Evolutionary conservation across 1,140 invertebrate genomes (phyloP), one percentile per base, ranked within the genome.

Genomic region (Polypedilum vanderplanki): DNA sequence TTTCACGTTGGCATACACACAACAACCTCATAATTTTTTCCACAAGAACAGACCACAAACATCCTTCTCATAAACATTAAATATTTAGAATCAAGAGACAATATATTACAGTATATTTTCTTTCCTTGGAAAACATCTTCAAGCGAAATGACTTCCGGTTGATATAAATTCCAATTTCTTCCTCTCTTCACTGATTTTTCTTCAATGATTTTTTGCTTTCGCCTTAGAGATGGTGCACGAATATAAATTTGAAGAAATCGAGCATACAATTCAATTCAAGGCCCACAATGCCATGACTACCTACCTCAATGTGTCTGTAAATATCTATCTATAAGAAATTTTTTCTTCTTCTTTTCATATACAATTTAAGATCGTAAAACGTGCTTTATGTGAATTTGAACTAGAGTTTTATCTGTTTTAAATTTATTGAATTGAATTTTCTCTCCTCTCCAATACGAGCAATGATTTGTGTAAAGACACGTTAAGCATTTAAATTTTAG

Each of bases 211-310:
- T n/a, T n/a, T n/a, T n/a, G n/a, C n/a, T n/a, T 33, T 33, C 24
- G 24, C n/a, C n/a, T n/a, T n/a, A 33, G 24, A 33, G 24, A 33
- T 33, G 24, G 10, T n/a, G 4, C 46, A 57, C n/a, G 46, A 57
- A 57, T 57, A 57, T 57, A 57, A 57, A 57, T 57, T 33, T n/a
- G 46, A 57, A 57, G 3, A 57, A 57, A 57, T 57, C 46, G 46
- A 57, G 46, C 46, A 57, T 57, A 57, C 46, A n/a, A 15, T 57
- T 57, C 12, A 57, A 15, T 57, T 57, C n/a, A 12, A 15, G 46
- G n/a, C 12, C 46, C 24, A 33, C 24, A 33, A 57, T 57, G 3
- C 46, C 46, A 57, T 57, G 46, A 57, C 46, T 57, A 57, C 46
- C 46, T 57, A 57, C 46, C 46, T 15, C 46, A 57, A 57, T 57